phyloP scores from a whole-genome alignment of 35 echinoderm and acorn worm species.

The Diadema setosum region DNA sequence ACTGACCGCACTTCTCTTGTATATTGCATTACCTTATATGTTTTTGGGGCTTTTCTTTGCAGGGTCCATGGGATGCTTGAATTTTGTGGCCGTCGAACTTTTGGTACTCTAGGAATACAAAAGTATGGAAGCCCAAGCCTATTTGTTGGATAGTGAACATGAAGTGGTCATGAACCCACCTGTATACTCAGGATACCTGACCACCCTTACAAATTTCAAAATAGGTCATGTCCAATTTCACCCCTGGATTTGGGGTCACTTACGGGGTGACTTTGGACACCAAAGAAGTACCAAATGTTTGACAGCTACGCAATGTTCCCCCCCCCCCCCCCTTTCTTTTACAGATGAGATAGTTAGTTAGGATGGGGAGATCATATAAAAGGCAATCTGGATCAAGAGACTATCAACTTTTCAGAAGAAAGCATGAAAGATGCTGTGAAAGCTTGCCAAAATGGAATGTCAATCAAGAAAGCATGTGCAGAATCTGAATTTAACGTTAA shows the following conservation, averaged over 20 bases:
- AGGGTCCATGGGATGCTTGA: background rate
- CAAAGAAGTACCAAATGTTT: background rate
- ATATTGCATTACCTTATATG: background rate
- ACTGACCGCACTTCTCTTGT: background rate
- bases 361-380: too few species aligned
- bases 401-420: background rate
- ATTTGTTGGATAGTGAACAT: constrained; percentile 21
- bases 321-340: too few species aligned
- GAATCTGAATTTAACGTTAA: too few species aligned
- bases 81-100: background rate
- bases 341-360: too few species aligned
- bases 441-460: background rate
- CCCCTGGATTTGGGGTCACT: background rate
- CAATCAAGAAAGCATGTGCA: too few species aligned
- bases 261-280: background rate
- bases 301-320: background rate
- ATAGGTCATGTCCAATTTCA: too few species aligned
- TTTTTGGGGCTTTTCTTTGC: background rate
- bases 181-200: background rate
- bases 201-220: background rate
- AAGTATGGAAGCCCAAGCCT: constrained; percentile 7
- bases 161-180: background rate
- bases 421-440: background rate
- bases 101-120: constrained; percentile 19
- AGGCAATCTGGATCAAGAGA: background rate